Evolutionary conservation across 1,140 invertebrate genomes (phyloP), one percentile per base, ranked within the genome.

Genomic region (Drosophila sturtevanti): DNA sequence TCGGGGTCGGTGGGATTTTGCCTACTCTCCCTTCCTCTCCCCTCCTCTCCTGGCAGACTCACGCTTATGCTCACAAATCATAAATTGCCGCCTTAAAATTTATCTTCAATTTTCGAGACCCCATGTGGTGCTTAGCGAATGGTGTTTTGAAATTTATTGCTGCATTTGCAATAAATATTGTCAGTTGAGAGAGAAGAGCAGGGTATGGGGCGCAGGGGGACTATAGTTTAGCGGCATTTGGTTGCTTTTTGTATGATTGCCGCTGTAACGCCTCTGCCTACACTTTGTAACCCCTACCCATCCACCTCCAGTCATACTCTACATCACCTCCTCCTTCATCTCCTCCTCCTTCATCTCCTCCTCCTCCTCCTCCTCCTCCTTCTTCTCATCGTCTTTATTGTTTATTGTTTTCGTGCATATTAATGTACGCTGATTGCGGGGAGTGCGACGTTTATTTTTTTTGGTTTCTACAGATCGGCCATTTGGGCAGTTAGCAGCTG

Each of bases 111-210:
- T 91, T 91, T 89, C 76, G 89, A 91, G 90, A 91, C 90, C 90
- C 90, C 90, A 91, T 91, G 90, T 91, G 90, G 90, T 90, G 90
- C 86, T 90, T 90, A 91, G 90, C 90, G 90, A 91, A 91, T 91
- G 90, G 90, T 91, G 90, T 91, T 91, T 91, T 91, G 90, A 91
- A 91, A 91, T 91, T 91, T 91, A 91, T 91, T 91, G 90, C 90
- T 91, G 90, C 87, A 91, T 91, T 91, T 91, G 90, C 90, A 91
- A 91, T 91, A 91, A 91, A 91, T 91, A 91, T 91, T 91, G 90
- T 91, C 90, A 91, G 89, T 89, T 69, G 77, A 71, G 65, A 68
- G 70, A 41, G 56, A 65, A 16, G 59, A 38, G 35, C 55, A 6
- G 44, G 62, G 44, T 48, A 54, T 5, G 5, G 31, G n/a, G 41